Conservation (phyloP, 2,113 vertebrate species). For the Butorides virescens region DNA sequence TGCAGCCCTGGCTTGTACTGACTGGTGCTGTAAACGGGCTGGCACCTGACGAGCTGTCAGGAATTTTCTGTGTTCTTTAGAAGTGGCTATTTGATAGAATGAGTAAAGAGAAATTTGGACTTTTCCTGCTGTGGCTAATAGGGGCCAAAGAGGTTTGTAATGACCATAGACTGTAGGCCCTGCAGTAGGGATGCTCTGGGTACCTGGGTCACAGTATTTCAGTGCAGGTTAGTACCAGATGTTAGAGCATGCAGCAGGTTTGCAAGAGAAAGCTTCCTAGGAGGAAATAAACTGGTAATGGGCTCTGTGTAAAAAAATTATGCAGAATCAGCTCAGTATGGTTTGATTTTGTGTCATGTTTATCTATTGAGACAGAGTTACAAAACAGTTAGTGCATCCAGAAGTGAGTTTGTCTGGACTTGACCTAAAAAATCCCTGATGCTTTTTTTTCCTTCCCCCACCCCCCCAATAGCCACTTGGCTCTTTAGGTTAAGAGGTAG, state of each 20-base stretch:
- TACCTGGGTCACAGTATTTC: background rate
- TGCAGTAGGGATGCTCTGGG: background rate
- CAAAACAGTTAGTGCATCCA: too few relatives aligned
- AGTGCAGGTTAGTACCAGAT: background rate
- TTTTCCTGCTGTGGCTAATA: background rate
- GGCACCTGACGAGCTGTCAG: background rate
- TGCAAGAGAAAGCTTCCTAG: background rate
- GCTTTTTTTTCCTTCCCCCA: too few relatives aligned
- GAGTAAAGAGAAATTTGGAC: background rate
- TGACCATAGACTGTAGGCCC: rapidly evolving
- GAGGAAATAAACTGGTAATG: background rate
- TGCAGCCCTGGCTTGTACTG: background rate
- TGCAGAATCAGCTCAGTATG: background rate
- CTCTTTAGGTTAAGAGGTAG: background rate
- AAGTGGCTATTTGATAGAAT: rapidly evolving
- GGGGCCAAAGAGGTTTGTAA: background rate
- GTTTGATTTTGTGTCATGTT: background rate
- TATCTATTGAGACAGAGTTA: background rate
- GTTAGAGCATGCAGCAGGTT: background rate
- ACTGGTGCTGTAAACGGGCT: background rate
- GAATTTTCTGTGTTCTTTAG: background rate
- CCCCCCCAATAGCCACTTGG: background rate
- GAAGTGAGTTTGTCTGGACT: background rate
- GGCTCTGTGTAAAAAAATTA: background rate
- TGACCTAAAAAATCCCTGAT: background rate